A percentile compares a stretch with the other conserved stretches of the same genome.
phyloP scores from a whole-genome alignment of 1,140 invertebrate genomes.

The Drosophila kohkoa region DNA sequence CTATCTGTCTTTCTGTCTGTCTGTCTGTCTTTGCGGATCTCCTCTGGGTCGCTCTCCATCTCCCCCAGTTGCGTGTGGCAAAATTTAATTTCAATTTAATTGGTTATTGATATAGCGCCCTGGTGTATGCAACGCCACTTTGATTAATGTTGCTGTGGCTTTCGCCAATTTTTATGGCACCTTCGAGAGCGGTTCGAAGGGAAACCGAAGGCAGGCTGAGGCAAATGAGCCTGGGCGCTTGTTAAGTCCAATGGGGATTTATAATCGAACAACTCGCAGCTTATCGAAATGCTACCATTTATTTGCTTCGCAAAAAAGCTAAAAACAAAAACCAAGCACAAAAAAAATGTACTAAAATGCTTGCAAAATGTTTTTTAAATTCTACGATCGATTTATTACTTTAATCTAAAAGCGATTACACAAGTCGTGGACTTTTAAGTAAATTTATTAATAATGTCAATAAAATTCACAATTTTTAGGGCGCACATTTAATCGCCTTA shows the following conservation, averaged over 20 bases:
- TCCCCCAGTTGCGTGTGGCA: constrained; percentile 39
- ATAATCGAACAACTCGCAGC: constrained; percentile 33
- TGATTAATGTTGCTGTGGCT: constrained; percentile 79
- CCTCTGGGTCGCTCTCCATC: constrained; percentile 12
- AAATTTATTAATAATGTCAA: constrained; percentile 5
- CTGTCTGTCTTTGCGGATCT: constrained; percentile 16
- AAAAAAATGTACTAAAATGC: not conserved
- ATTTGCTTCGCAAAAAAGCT: constrained; percentile 28
- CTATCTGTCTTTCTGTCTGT: constrained; percentile 22
- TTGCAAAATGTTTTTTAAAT: constrained; percentile 28
- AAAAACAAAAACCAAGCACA: constrained; percentile 3
- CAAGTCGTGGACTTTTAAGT: not conserved
- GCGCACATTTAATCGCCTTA: not conserved
- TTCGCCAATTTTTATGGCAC: constrained; percentile 75
- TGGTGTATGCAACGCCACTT: constrained; percentile 73
- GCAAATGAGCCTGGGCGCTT: constrained; percentile 53
- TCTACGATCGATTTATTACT: constrained; percentile 8
- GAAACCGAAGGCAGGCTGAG: constrained; percentile 2
- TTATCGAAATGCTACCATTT: constrained; percentile 37
- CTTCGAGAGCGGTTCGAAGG: constrained; percentile 55
- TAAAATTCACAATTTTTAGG: not conserved
- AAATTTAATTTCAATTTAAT: constrained; percentile 83
- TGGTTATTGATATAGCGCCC: constrained; percentile 80
- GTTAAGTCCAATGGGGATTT: constrained; percentile 52
- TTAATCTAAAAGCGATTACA: not conserved